Percentiles rank a stretch among this genome's conserved stretches.
phyloP scores from a whole-genome alignment of 2,888 invertebrate genomes.

The Chesias legatella region DNA sequence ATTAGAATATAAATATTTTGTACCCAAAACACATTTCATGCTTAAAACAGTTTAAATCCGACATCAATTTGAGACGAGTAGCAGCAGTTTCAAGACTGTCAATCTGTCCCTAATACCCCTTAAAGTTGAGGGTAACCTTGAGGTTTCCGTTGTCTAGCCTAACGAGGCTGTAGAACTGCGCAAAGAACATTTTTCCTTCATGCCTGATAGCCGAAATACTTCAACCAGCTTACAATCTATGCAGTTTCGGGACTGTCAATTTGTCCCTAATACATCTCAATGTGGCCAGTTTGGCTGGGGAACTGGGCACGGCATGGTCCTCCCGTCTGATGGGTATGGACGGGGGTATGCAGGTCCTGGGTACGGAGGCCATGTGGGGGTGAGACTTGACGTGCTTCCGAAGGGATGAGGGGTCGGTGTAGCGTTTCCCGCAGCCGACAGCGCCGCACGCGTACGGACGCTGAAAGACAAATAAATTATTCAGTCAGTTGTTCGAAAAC shows the following conservation, averaged over 20 bases:
- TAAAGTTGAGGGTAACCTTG: too few relatives aligned
- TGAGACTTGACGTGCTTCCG: slow-evolving; percentile 96
- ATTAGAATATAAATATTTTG: too few relatives aligned
- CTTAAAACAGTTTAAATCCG: too few relatives aligned
- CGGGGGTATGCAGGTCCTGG: slow-evolving; percentile 62
- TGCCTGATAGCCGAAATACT: too few relatives aligned
- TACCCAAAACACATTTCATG: too few relatives aligned
- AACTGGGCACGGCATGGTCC: slow-evolving; percentile 65
- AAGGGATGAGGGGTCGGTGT: slow-evolving; percentile 96
- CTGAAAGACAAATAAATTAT: slow-evolving; percentile 65
- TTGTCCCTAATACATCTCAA: slow-evolving; percentile 69
- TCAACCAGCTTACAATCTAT: slow-evolving; percentile 41
- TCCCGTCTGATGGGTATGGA: slow-evolving; percentile 51
- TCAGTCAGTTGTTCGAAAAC: too few relatives aligned
- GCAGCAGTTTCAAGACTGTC: slow-evolving; percentile 62
- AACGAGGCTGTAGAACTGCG: too few relatives aligned
- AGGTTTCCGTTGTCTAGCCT: too few relatives aligned
- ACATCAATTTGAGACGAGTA: too few relatives aligned
- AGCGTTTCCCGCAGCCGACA: slow-evolving; percentile 92
- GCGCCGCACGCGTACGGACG: slow-evolving; percentile 96
- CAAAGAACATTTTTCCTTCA: too few relatives aligned
- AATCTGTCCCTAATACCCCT: slow-evolving; percentile 69
- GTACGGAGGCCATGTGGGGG: slow-evolving; percentile 63
- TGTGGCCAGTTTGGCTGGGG: slow-evolving; percentile 68
- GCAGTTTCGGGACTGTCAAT: slow-evolving; percentile 61